Conservation (phyloP, 1,140 invertebrate genomes). For the Drosophila neocordata region DNA sequence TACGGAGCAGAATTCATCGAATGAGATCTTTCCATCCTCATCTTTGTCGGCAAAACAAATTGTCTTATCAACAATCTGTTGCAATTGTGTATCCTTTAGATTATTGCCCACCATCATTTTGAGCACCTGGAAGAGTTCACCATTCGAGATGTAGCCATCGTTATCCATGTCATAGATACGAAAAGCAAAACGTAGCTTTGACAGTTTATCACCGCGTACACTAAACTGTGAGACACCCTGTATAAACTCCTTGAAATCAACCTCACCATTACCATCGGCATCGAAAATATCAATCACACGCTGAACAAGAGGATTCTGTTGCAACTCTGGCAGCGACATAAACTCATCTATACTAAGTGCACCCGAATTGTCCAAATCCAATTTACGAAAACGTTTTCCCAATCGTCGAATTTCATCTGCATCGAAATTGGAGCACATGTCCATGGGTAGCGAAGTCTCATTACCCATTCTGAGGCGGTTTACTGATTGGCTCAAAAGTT, state of each 20-base stretch:
- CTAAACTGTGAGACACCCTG: slow-evolving; percentile 99
- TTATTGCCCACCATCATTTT: slow-evolving; percentile 99
- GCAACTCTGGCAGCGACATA: slow-evolving; percentile 98
- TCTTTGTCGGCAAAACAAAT: slow-evolving; percentile 98
- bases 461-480: slow-evolving; percentile 88
- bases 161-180: slow-evolving; percentile 99
- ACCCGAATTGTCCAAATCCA: slow-evolving; percentile 98
- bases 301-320: slow-evolving; percentile 99
- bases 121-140: slow-evolving; percentile 97
- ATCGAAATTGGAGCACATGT: slow-evolving; percentile 99
- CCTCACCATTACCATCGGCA: slow-evolving; percentile 98
- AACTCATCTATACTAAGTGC: slow-evolving; percentile 99
- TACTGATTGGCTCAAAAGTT: too few relatives aligned
- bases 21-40: slow-evolving; percentile 97
- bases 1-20: slow-evolving; percentile 97
- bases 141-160: slow-evolving; percentile 99
- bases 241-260: slow-evolving; percentile 95
- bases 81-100: slow-evolving; percentile 96
- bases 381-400: slow-evolving; percentile 97
- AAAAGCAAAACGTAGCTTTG: slow-evolving; percentile 98
- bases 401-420: slow-evolving; percentile 98
- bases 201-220: slow-evolving; percentile 99
- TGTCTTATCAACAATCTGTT: slow-evolving; percentile 98
- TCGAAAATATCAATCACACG: slow-evolving; percentile 99
- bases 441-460: slow-evolving; percentile 98